Evolutionary conservation across 2,888 invertebrate species (phyloP).

Genomic region (Masnerella sp.): DNA sequence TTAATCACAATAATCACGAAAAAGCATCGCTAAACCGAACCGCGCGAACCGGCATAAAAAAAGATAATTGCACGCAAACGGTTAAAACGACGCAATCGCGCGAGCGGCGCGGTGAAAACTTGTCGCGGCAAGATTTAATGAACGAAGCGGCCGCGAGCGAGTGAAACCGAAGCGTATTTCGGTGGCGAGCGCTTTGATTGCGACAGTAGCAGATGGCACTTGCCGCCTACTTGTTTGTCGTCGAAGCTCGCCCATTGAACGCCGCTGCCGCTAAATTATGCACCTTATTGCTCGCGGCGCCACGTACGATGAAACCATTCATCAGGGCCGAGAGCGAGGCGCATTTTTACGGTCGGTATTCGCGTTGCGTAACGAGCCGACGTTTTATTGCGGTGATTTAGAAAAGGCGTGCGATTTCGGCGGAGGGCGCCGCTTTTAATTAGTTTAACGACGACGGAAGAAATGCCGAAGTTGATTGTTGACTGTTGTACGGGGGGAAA

Average conservation of each 20-base stretch:
- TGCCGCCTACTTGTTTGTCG: constrained; percentile 53
- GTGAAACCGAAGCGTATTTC: constrained; percentile 2
- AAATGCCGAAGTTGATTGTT: constrained; percentile 30
- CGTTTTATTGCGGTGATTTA: constrained; percentile 51
- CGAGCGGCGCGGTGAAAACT: too few species aligned
- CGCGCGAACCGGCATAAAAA: too few species aligned
- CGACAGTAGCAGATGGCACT: constrained; percentile 71
- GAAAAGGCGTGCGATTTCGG: constrained; percentile 44
- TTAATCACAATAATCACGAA: too few species aligned
- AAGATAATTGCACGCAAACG: too few species aligned
- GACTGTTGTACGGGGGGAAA: too few species aligned
- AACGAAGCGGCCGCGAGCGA: too few species aligned
- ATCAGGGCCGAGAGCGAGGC: constrained; percentile 47
- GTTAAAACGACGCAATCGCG: too few species aligned
- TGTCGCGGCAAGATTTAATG: too few species aligned
- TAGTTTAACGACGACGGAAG: constrained; percentile 11
- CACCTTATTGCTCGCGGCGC: constrained; percentile 44
- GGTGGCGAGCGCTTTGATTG: constrained; percentile 29
- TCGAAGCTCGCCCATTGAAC: constrained; percentile 46
- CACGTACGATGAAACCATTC: constrained; percentile 53
- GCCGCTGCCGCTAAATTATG: constrained; percentile 46
- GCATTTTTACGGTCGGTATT: constrained; percentile 46
- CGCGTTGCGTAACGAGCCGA: constrained; percentile 35
- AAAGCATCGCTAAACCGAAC: too few species aligned
- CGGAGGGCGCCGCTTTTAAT: constrained; percentile 36